Conservation (phyloP, 2,888 invertebrate genomes). For the Lepidocyrtinus sp. region DNA sequence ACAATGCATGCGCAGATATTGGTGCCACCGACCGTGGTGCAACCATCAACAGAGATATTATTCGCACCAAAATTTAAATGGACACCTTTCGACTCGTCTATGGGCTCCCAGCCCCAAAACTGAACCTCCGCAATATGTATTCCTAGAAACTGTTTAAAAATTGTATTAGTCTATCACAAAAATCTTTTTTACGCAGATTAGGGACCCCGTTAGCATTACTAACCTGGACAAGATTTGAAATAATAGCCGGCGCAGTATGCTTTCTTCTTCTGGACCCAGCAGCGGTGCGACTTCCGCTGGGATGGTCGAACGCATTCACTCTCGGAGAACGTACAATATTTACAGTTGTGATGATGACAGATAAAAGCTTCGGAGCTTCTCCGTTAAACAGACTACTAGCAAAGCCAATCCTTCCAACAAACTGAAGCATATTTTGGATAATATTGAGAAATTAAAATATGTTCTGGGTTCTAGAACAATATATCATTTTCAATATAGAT, state of each 20-base stretch:
- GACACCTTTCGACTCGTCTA: slow-evolving; percentile 67
- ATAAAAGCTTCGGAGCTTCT: slow-evolving; percentile 87
- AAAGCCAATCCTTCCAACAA: slow-evolving; percentile 87
- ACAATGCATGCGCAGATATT: slow-evolving; percentile 69
- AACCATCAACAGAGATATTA: slow-evolving; percentile 68
- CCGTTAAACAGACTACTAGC: slow-evolving; percentile 91
- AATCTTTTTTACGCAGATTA: no score
- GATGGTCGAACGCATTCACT: background rate
- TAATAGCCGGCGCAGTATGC: slow-evolving; percentile 65
- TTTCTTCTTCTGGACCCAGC: slow-evolving; percentile 59
- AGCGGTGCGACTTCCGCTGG: background rate
- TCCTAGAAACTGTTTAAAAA: slow-evolving; percentile 69
- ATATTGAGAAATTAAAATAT: background rate
- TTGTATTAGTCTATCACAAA: no score
- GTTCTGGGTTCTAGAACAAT: background rate
- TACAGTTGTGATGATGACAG: slow-evolving; percentile 86
- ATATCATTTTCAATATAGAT: background rate
- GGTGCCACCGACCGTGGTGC: slow-evolving; percentile 68
- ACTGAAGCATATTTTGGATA: slow-evolving; percentile 75
- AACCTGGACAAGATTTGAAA: slow-evolving; percentile 69
- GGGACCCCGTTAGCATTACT: background rate
- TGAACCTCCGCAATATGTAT: slow-evolving; percentile 68
- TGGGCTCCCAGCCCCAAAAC: slow-evolving; percentile 67
- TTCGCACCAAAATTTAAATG: slow-evolving; percentile 64
- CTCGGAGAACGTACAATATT: slow-evolving; percentile 77